These are phyloP conservation scores for Pegoplata infirma DNA, from an alignment of 2,888 invertebrate genomes.

Conservation along the genomic window DNA sequence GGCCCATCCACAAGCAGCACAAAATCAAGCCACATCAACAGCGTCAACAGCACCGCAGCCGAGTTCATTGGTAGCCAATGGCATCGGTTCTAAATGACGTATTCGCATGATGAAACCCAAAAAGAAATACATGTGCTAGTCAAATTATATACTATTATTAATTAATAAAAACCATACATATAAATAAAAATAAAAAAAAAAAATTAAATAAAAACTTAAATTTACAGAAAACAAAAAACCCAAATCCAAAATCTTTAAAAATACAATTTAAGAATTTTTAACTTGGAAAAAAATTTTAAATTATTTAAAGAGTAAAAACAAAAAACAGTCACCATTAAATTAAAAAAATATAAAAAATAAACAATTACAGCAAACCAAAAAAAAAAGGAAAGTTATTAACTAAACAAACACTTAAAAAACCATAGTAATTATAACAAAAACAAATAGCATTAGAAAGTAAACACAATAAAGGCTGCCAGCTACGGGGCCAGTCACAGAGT, in stretches of 20 bases:
- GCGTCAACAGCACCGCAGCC: constrained; percentile 67
- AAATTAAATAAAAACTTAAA: constrained; percentile 29
- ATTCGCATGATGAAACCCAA: constrained; percentile 79
- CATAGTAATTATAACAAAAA: constrained; percentile 4
- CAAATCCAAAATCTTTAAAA: not conserved
- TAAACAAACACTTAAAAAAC: not conserved
- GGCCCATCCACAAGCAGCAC: constrained; percentile 62
- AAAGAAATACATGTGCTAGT: constrained; percentile 79
- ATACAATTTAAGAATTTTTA: constrained; percentile 55
- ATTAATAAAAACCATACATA: constrained; percentile 45
- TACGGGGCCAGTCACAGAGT: too few species aligned
- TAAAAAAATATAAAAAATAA: not conserved
- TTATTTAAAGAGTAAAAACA: constrained; percentile 32
- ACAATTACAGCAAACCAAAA: constrained; percentile 60
- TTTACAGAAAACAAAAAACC: constrained; percentile 25
- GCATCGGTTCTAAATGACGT: constrained; percentile 78
- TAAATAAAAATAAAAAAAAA: constrained; percentile 34
- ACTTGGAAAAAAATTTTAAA: constrained; percentile 58
- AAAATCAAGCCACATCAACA: constrained; percentile 67
- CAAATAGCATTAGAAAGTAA: constrained; percentile 28
- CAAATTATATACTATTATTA: constrained; percentile 72
- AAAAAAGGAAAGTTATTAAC: constrained; percentile 35
- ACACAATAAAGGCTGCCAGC: constrained; percentile 43
- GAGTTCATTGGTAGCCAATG: constrained; percentile 74
- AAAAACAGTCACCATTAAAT: not conserved